Percentiles rank a stretch among this genome's conserved stretches.
phyloP scores from a whole-genome alignment of 2,113 vertebrate species.

The Protobothrops mucrosquamatus region DNA sequence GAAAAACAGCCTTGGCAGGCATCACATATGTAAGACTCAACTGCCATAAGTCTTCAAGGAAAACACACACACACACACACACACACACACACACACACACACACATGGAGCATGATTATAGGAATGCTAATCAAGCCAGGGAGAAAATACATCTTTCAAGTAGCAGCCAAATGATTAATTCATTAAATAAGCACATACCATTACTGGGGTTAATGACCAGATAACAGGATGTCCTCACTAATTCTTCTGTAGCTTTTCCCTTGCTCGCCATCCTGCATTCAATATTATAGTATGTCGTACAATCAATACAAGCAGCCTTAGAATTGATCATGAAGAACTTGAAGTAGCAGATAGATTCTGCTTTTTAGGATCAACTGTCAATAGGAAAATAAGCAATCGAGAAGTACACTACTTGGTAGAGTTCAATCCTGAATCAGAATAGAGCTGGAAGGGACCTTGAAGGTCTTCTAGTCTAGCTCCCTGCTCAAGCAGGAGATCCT shows the following conservation, averaged over 20 bases:
- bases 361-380: not conserved
- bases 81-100: not conserved
- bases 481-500: too few species aligned
- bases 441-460: too few species aligned
- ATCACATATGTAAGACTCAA: not conserved
- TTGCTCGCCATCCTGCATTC: not conserved
- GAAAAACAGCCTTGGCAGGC: not conserved
- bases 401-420: not conserved
- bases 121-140: not conserved
- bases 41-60: not conserved
- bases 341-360: too few species aligned
- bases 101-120: not conserved
- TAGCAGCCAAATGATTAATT: not conserved
- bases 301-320: not conserved
- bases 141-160: not conserved
- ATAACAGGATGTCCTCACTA: not conserved
- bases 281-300: not conserved
- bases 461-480: too few species aligned
- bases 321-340: not conserved
- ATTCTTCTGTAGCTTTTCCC: not conserved
- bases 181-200: not conserved
- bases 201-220: not conserved
- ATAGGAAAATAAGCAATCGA: not conserved
- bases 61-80: not conserved
- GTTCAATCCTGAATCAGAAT: not conserved